phyloP scores from a whole-genome alignment of 1,140 invertebrate species.

The Lordiphosa clarofinis region DNA sequence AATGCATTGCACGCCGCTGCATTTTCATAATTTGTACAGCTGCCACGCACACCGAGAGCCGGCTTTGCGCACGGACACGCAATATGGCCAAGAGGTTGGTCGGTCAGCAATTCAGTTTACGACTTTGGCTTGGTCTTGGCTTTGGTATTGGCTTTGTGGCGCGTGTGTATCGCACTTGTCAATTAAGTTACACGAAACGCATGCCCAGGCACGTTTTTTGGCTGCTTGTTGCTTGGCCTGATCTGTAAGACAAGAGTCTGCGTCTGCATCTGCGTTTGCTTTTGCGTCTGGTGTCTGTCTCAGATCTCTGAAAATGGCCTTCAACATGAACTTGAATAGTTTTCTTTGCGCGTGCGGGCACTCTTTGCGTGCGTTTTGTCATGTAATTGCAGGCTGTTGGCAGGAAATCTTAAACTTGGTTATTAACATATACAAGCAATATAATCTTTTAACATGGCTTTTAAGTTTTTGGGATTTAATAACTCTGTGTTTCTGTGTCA shows the following conservation, averaged over 20 bases:
- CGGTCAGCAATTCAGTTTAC: conserved; percentile 17
- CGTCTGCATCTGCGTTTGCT: conserved; percentile 19
- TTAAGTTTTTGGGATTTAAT: conserved; percentile 1
- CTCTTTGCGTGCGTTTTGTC: conserved; percentile 33
- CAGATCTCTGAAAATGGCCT: conserved; percentile 42
- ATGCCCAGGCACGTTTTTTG: conserved; percentile 65
- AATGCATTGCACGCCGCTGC: conserved; percentile 48
- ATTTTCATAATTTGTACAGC: conserved; percentile 38
- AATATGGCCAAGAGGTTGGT: conserved; percentile 46
- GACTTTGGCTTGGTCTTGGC: conserved; percentile 21
- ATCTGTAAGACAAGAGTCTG: conserved; percentile 21
- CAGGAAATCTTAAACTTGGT: conserved; percentile 32
- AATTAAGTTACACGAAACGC: conserved; percentile 75
- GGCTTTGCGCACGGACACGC: conserved; percentile 27
- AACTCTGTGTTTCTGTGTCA: conserved; percentile 17
- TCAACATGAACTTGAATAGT: conserved; percentile 67
- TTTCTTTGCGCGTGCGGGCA: conserved; percentile 13
- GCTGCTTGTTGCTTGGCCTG: conserved; percentile 35
- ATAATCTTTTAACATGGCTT: conserved; percentile 16
- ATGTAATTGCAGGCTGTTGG: conserved; percentile 38
- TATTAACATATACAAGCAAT: conserved; percentile 21
- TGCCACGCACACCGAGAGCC: conserved; percentile 12
- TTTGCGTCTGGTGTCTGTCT: conserved; percentile 19
- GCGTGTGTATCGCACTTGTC: conserved; percentile 76
- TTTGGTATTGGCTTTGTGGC: conserved; percentile 30